A percentile compares a stretch with the other conserved stretches of the same genome.
Conservation (phyloP, 2,888 invertebrate genomes). For the Pandemis heparana region DNA sequence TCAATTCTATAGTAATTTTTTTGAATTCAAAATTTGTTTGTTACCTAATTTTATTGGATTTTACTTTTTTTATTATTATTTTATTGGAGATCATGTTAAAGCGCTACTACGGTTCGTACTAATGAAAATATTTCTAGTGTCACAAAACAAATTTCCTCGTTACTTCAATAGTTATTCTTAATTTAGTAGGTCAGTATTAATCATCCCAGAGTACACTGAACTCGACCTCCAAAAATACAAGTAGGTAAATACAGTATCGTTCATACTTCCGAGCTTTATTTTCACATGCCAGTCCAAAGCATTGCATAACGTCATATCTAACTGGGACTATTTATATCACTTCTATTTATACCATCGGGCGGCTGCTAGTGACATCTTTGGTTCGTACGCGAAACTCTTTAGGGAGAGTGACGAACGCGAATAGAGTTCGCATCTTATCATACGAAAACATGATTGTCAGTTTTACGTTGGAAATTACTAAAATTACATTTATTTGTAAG, state of each 20-base stretch:
- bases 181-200: too few species aligned
- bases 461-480: not conserved
- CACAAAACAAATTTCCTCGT: too few species aligned
- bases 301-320: constrained; percentile 38
- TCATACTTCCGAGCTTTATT: constrained; percentile 17
- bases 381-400: constrained; percentile 52
- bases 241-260: constrained; percentile 10
- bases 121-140: too few species aligned
- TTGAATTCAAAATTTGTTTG: too few species aligned
- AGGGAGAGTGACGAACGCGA: constrained; percentile 26
- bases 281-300: constrained; percentile 6
- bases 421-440: not conserved
- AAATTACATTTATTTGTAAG: not conserved
- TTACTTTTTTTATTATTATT: too few species aligned
- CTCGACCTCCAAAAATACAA: constrained; percentile 5
- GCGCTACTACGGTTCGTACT: too few species aligned
- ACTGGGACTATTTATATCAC: constrained; percentile 32
- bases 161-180: too few species aligned
- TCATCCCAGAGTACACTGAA: constrained; percentile 21
- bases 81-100: too few species aligned
- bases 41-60: too few species aligned
- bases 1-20: too few species aligned
- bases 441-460: not conserved
- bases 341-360: constrained; percentile 28
- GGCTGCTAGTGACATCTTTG: constrained; percentile 62